phyloP scores from a whole-genome alignment of 2,113 vertebrate species.

The Xiphias gladius region DNA sequence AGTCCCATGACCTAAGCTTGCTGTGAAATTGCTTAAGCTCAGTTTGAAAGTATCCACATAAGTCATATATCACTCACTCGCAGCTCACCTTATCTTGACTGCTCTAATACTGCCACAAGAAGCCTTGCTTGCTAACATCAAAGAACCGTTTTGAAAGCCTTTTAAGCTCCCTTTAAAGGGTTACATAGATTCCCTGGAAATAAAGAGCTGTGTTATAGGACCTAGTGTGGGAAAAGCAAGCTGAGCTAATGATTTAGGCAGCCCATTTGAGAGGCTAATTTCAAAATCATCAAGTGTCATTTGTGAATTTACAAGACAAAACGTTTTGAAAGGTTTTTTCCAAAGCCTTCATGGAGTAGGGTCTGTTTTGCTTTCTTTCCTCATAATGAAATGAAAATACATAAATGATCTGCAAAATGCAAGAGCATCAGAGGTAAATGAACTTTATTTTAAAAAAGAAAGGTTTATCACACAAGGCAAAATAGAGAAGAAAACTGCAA shows the following conservation, averaged over 20 bases:
- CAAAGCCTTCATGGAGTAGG: not conserved
- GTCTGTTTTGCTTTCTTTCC: not conserved
- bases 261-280: slow-evolving; percentile 38
- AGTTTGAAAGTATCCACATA: slow-evolving; percentile 74
- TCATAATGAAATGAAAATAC: not conserved
- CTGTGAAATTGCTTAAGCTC: slow-evolving; percentile 83
- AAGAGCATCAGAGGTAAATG: slow-evolving; percentile 78
- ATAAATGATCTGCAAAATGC: slow-evolving; percentile 26
- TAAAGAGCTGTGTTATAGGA: slow-evolving; percentile 55
- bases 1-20: slow-evolving; percentile 60
- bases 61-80: slow-evolving; percentile 80
- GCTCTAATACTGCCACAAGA: slow-evolving; percentile 70
- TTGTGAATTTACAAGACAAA: slow-evolving; percentile 14
- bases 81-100: slow-evolving; percentile 82
- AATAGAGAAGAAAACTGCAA: slow-evolving; percentile 92
- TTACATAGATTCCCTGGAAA: slow-evolving; percentile 73
- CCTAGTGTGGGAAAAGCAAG: slow-evolving; percentile 80
- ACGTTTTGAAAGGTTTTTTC: not conserved
- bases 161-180: slow-evolving; percentile 80
- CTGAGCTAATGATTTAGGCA: slow-evolving; percentile 59
- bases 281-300: slow-evolving; percentile 26
- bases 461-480: slow-evolving; percentile 93
- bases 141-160: slow-evolving; percentile 79
- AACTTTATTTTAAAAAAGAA: slow-evolving; percentile 94
- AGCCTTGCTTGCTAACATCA: slow-evolving; percentile 82